phyloP scores from a whole-genome alignment of 1,140 invertebrate species.

The Drosophila auraria region DNA sequence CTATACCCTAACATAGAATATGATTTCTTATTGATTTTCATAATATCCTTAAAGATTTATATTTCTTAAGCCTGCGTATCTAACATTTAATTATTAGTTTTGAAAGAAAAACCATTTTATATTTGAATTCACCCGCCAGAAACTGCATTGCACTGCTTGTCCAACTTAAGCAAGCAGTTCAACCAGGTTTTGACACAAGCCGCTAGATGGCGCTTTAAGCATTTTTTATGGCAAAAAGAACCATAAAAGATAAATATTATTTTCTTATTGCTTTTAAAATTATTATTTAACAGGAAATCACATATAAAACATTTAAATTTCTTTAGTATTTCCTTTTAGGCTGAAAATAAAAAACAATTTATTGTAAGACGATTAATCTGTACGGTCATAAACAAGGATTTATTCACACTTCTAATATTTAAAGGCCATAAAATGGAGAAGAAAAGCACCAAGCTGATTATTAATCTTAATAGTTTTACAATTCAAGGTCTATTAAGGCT shows the following conservation, averaged over 20 bases:
- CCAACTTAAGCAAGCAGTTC: neutral
- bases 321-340: no score
- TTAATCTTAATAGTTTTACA: neutral
- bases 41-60: no score
- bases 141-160: neutral
- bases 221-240: neutral
- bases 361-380: no score
- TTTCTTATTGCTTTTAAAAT: neutral
- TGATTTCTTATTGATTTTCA: no score
- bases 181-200: no score
- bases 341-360: no score
- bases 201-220: neutral
- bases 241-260: neutral
- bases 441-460: neutral
- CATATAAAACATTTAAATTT: no score
- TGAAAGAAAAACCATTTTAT: neutral
- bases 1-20: no score
- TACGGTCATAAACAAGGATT: neutral
- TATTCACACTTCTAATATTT: neutral
- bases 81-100: neutral
- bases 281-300: neutral
- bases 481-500: no score
- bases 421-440: neutral
- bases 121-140: conserved; percentile 9
- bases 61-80: no score